A percentile compares a stretch with the other conserved stretches of the same genome.
These are phyloP conservation scores for Bufo bufo DNA, from an alignment of 2,113 vertebrate species.

Conservation along the genomic window DNA sequence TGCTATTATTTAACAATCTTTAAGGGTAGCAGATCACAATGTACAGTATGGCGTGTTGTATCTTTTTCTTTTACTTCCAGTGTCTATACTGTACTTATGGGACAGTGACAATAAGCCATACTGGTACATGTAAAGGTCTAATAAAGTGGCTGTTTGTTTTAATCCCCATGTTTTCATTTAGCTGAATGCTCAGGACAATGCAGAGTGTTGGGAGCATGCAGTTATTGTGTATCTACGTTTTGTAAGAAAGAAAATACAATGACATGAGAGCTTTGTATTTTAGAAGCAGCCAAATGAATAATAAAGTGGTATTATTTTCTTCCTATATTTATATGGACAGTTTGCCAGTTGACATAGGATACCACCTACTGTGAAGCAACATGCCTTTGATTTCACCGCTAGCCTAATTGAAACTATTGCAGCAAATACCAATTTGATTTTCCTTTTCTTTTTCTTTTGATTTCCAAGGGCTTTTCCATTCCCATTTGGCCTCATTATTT, in stretches of 20 bases:
- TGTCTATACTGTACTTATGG: background rate
- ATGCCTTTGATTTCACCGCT: slow-evolving; percentile 51
- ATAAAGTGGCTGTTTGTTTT: background rate
- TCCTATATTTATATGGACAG: slow-evolving; percentile 51
- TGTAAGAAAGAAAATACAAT: background rate
- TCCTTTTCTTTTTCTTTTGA: slow-evolving; percentile 9
- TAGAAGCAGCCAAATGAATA: slow-evolving; percentile 11
- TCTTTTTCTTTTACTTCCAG: too few relatives aligned
- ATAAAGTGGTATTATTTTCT: slow-evolving; percentile 22
- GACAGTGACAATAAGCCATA: background rate
- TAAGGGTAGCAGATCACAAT: too few relatives aligned
- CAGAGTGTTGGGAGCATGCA: slow-evolving; percentile 4
- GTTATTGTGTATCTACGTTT: slow-evolving; percentile 1
- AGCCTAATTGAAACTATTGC: slow-evolving; percentile 56
- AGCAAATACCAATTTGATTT: slow-evolving; percentile 49
- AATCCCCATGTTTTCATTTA: background rate
- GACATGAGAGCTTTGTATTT: slow-evolving; percentile 22
- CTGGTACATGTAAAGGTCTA: background rate
- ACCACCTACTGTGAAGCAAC: slow-evolving; percentile 49
- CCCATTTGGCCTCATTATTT: slow-evolving; percentile 60
- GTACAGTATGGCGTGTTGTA: too few relatives aligned
- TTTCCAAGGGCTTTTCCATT: slow-evolving; percentile 42
- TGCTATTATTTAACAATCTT: too few relatives aligned
- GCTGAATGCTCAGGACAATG: background rate
- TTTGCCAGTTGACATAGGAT: slow-evolving; percentile 41